Evolutionary conservation across 2,888 invertebrate species (phyloP).

Genomic region (Xiphydria camelus): DNA sequence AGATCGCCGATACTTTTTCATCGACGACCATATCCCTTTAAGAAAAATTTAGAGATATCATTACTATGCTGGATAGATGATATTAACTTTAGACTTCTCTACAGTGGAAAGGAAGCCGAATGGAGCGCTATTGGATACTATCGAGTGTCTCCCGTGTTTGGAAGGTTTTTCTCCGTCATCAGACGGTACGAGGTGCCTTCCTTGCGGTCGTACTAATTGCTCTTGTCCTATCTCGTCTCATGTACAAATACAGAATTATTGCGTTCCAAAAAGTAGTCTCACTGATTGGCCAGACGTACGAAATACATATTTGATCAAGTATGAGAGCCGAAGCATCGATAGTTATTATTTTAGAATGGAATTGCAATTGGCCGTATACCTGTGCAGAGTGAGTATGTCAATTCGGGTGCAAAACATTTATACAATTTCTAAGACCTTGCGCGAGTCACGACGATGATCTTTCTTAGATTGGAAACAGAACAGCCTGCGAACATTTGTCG

Average conservation of each 20-base stretch:
- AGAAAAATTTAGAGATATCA: too few species aligned
- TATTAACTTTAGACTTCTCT: conserved; percentile 24
- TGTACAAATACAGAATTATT: conserved; percentile 47
- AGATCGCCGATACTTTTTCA: too few species aligned
- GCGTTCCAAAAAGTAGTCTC: conserved; percentile 43
- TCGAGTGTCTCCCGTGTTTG: conserved; percentile 56
- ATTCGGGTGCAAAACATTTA: conserved; percentile 4
- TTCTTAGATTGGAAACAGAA: conserved; percentile 57
- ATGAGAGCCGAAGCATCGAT: conserved; percentile 42
- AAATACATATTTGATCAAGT: conserved; percentile 50
- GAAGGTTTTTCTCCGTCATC: conserved; percentile 53
- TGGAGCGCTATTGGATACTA: conserved; percentile 45
- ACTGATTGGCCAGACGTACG: conserved; percentile 49
- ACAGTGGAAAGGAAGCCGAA: conserved; percentile 53
- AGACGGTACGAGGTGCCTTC: conserved; percentile 52
- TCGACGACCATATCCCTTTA: too few species aligned
- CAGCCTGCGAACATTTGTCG: conserved; percentile 69
- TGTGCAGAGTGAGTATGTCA: conserved; percentile 55
- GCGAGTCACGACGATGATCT: too few species aligned
- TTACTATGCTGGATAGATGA: too few species aligned
- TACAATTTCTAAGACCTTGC: conserved; percentile 12
- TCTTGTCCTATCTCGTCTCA: conserved; percentile 48
- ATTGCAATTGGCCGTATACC: conserved; percentile 51
- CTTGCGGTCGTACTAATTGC: conserved; percentile 52
- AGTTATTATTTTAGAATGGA: conserved; percentile 56